These are phyloP conservation scores for Hylaeus volcanicus DNA, from an alignment of 1,140 invertebrate species.

Conservation along the genomic window DNA sequence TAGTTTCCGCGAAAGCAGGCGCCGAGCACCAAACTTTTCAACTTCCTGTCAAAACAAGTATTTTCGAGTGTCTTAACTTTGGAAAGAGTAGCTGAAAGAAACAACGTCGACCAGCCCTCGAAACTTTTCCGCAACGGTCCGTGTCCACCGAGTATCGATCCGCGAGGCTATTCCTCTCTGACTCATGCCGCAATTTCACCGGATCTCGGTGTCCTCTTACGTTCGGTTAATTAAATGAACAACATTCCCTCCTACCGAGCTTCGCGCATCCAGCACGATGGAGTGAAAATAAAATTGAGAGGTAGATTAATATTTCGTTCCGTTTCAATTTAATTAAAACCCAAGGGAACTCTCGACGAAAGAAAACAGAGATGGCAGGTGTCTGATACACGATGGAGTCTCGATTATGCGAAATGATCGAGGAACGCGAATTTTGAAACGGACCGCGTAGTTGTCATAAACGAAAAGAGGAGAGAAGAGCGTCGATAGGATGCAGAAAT, in stretches of 20 bases:
- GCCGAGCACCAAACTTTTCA: not conserved
- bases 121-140: slow-evolving; percentile 4
- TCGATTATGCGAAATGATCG: too few species aligned
- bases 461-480: not conserved
- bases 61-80: not conserved
- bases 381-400: too few species aligned
- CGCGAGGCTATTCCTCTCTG: slow-evolving; percentile 24
- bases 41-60: not conserved
- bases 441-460: too few species aligned
- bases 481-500: not conserved
- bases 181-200: slow-evolving; percentile 31
- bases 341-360: not conserved
- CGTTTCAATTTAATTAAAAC: not conserved
- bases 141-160: slow-evolving; percentile 48
- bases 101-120: not conserved
- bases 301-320: not conserved
- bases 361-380: not conserved
- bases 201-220: not conserved
- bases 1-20: not conserved
- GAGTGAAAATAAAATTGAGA: not conserved
- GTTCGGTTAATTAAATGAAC: slow-evolving; percentile 9
- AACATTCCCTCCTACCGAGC: not conserved
- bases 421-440: not conserved
- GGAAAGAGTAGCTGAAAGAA: not conserved
- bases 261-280: not conserved